Conservation (phyloP, 2,888 invertebrate genomes). For the Aphodius granarius region DNA sequence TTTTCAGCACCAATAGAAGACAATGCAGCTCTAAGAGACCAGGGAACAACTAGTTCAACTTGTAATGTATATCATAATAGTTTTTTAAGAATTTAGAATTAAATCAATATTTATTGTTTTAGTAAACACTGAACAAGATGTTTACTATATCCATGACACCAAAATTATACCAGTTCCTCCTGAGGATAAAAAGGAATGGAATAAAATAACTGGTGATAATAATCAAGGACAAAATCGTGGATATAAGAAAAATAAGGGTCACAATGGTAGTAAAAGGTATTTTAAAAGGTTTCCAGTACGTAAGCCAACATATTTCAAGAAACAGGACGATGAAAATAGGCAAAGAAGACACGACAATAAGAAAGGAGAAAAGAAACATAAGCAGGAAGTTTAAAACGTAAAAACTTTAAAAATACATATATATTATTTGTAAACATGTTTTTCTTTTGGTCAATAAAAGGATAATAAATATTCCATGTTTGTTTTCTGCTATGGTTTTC, state of each 20-base stretch:
- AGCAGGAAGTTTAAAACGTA: no score
- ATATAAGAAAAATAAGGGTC: not conserved
- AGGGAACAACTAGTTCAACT: no score
- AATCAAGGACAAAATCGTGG: not conserved
- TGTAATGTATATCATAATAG: no score
- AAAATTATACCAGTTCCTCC: not conserved
- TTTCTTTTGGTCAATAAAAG: no score
- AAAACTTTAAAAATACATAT: no score
- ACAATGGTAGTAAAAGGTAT: not conserved
- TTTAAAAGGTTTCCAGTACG: not conserved
- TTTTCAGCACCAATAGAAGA: not conserved
- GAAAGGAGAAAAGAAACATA: no score
- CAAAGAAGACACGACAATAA: not conserved
- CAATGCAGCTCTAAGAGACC: not conserved
- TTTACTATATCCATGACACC: not conserved
- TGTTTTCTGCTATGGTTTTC: no score
- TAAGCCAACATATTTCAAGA: not conserved
- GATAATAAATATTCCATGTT: no score
- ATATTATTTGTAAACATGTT: no score
- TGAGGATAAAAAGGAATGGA: not conserved
- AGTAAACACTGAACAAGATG: not conserved
- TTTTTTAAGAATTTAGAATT: no score
- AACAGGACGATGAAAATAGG: not conserved
- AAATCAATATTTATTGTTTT: no score
- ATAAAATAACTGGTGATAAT: not conserved